Evolutionary conservation across 2,797 vertebrate genomes (phyloP).

Genomic region (Sebastiscus tertius): DNA sequence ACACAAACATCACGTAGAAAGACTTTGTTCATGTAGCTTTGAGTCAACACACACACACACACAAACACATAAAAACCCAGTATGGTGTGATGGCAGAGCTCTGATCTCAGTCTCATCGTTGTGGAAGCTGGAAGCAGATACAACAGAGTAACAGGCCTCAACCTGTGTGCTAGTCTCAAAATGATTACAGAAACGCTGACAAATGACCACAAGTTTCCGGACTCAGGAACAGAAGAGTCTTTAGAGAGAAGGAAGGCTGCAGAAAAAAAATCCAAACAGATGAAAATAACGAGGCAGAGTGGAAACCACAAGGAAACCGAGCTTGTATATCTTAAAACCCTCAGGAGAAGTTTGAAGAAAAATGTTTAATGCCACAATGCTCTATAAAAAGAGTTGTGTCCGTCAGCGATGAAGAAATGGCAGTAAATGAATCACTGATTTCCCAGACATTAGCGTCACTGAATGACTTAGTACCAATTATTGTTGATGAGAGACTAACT

Average conservation of each 20-base stretch:
- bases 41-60: constrained; percentile 7
- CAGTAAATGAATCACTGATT: constrained; percentile 52
- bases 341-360: constrained; percentile 16
- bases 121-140: constrained; percentile 25
- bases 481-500: constrained; percentile 31
- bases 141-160: constrained; percentile 47
- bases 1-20: constrained; percentile 25
- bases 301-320: constrained; percentile 36
- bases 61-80: background rate
- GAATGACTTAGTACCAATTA: constrained; percentile 34
- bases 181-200: constrained; percentile 57
- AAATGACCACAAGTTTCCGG: constrained; percentile 59
- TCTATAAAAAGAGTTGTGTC: constrained; percentile 20
- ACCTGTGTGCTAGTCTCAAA: constrained; percentile 53
- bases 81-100: background rate
- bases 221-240: constrained; percentile 38
- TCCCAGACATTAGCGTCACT: constrained; percentile 50
- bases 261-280: constrained; percentile 29
- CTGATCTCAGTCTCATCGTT: constrained; percentile 15
- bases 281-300: constrained; percentile 39
- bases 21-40: background rate
- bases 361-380: background rate
- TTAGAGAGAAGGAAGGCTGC: constrained; percentile 10
- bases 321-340: constrained; percentile 3
- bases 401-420: background rate